These are phyloP conservation scores for Agonopterix alstromeriana DNA, from an alignment of 2,888 invertebrate genomes.

Conservation along the genomic window DNA sequence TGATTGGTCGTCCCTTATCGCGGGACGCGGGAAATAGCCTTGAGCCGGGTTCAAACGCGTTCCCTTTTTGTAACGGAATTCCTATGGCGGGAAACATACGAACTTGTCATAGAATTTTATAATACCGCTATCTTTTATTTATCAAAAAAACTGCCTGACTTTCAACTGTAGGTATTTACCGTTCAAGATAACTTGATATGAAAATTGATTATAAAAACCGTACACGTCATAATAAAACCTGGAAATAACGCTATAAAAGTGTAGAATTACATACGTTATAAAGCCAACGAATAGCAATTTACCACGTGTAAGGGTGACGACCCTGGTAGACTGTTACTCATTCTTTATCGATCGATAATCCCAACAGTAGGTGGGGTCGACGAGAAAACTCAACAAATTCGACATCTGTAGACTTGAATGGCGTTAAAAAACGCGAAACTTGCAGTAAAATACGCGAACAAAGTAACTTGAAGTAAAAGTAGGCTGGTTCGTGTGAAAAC, in stretches of 20 bases:
- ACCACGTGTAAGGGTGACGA: conserved; percentile 29
- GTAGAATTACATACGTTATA: conserved; percentile 2
- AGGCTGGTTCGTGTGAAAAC: conserved; percentile 1
- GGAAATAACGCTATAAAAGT: conserved; percentile 9
- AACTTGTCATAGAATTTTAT: neutral
- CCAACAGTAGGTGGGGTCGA: conserved; percentile 18
- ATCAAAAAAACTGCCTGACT: neutral
- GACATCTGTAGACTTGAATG: conserved; percentile 2
- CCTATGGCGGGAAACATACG: conserved; percentile 20
- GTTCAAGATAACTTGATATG: neutral
- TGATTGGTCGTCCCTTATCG: conserved; percentile 66
- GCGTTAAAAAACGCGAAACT: neutral
- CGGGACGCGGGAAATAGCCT: conserved; percentile 48
- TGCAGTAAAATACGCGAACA: conserved; percentile 1
- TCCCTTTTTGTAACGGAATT: conserved; percentile 45
- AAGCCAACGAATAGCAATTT: conserved; percentile 25
- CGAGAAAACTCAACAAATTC: conserved; percentile 9
- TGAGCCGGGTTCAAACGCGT: conserved; percentile 43
- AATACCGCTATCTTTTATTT: neutral
- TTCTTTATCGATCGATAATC: conserved; percentile 23
- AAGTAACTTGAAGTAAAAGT: conserved; percentile 7
- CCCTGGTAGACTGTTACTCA: conserved; percentile 8
- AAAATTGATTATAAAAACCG: neutral
- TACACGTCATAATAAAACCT: neutral
- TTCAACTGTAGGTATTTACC: neutral